Base-by-base conservation (phyloP, 2,797 vertebrate genomes). In the Craterocephalus amniculus region DNA sequence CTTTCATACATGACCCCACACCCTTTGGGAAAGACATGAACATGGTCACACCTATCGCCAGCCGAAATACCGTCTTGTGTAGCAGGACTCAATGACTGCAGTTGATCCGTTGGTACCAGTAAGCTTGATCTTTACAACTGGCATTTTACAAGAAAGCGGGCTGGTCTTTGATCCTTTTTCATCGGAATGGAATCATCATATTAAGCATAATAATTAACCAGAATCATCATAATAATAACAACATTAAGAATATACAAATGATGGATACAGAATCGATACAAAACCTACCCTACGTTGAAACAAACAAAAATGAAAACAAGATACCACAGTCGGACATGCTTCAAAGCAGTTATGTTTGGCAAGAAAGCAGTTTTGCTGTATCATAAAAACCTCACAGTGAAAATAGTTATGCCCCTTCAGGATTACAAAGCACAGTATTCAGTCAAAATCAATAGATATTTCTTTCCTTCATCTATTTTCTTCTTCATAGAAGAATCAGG, bases 311-410 rank as follows among this genome's bases (percentile, higher is more conserved):
- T 70, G 62, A 88, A 88, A 87, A 89, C 74, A 84, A 90, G 87
- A 90, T 90, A 91, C 88, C 90, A 93, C 92, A 88, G 89, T 94
- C 88, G 87, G 91, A 94, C 92, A 94, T 94, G 94, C 94, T 91
- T 91, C 89, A 83, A 91, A 95, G 92, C 93, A 67, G 88, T 92
- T 91, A 92, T 86, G 93, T 94, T 94, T 94, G 93, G 93, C 93
- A 94, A 93, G 91, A 95, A 93, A 95, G 93, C 92, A 91, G 92
- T 94, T 94, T 90, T 87, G 90, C 90, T 88, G 89, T 92, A 88
- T 94, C 90, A 88, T 93, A 93, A 90, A 94, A 94, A 95, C 91
- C 92, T 95, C 94, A 95, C 94, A 95, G 94, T 95, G 94, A 95
- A 94, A 95, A 94, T 91, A 93, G 92, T 94, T 94, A 92, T 92